Conservation (phyloP, 1,140 invertebrate genomes). For the Saccostrea cuccullata region DNA sequence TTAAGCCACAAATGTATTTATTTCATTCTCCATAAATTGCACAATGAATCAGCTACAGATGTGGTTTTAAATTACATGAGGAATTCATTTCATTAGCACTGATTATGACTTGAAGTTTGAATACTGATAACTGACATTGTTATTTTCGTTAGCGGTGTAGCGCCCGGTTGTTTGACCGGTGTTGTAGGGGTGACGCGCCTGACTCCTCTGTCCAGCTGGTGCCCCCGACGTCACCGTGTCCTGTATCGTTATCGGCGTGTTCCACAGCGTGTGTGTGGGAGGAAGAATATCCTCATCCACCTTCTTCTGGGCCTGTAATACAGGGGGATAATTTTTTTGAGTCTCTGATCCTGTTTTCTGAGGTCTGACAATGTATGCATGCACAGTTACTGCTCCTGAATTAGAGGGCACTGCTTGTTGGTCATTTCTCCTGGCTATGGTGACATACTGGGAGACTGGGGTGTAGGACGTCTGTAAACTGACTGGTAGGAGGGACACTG, state of each 20-base stretch:
- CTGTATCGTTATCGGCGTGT: slow-evolving; percentile 9
- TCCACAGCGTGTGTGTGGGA: background rate
- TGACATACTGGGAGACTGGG: background rate
- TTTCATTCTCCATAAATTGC: background rate
- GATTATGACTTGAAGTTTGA: background rate
- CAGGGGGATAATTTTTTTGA: background rate
- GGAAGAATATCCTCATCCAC: background rate
- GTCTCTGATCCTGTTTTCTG: slow-evolving; percentile 28
- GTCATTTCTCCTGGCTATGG: slow-evolving; percentile 13
- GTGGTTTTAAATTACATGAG: too few species aligned
- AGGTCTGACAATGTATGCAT: background rate
- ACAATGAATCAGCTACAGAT: background rate
- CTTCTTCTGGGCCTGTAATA: slow-evolving; percentile 3
- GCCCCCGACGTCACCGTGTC: background rate
- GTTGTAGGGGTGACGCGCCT: background rate
- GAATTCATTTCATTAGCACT: background rate
- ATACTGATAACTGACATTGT: background rate
- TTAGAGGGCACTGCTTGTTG: background rate
- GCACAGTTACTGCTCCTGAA: background rate
- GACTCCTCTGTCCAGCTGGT: background rate
- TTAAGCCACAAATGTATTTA: background rate
- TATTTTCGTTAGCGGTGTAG: background rate
- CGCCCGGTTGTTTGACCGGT: background rate
- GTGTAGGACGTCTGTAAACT: slow-evolving; percentile 17
- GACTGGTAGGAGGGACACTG: slow-evolving; percentile 12